phyloP scores from a whole-genome alignment of 2,797 vertebrate genomes.

The Huso huso region DNA sequence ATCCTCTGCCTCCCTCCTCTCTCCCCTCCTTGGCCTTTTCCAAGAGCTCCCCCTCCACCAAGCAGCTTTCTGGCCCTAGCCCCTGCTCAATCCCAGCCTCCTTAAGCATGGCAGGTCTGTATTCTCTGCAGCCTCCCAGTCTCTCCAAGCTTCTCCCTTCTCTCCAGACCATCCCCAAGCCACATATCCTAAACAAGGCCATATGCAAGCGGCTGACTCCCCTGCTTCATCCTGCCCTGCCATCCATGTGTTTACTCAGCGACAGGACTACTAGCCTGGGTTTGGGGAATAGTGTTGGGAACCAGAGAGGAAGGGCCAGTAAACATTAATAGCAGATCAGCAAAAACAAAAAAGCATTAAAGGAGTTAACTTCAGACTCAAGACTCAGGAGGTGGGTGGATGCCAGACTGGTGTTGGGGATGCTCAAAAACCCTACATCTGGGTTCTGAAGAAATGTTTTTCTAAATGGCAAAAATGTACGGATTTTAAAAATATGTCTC shows the following conservation, averaged over 20 bases:
- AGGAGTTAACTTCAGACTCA: no score
- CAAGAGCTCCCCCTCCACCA: slow-evolving; percentile 42
- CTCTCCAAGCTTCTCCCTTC: slow-evolving; percentile 56
- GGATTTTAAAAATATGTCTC: background rate
- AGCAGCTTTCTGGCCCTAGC: slow-evolving; percentile 43
- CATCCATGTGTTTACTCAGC: slow-evolving; percentile 31
- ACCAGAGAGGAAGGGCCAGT: slow-evolving; percentile 14
- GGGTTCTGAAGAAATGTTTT: no score
- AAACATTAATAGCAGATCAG: slow-evolving; percentile 27
- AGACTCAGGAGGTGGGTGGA: no score
- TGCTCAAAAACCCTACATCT: no score
- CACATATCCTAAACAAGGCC: slow-evolving; percentile 35
- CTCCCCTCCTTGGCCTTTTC: slow-evolving; percentile 44
- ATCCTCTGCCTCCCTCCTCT: slow-evolving; percentile 46
- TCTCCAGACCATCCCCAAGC: slow-evolving; percentile 44
- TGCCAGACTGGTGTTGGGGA: no score
- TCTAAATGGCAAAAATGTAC: background rate
- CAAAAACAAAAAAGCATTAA: no score
- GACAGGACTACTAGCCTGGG: slow-evolving; percentile 31
- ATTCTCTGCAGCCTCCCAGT: slow-evolving; percentile 50
- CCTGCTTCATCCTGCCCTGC: slow-evolving; percentile 46
- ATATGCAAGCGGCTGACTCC: slow-evolving; percentile 40
- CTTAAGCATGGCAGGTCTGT: slow-evolving; percentile 78
- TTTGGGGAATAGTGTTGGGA: slow-evolving; percentile 3
- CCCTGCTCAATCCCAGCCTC: slow-evolving; percentile 61